These are phyloP conservation scores for Calephelis nemesis DNA, from an alignment of 1,140 invertebrate species.

Conservation along the genomic window DNA sequence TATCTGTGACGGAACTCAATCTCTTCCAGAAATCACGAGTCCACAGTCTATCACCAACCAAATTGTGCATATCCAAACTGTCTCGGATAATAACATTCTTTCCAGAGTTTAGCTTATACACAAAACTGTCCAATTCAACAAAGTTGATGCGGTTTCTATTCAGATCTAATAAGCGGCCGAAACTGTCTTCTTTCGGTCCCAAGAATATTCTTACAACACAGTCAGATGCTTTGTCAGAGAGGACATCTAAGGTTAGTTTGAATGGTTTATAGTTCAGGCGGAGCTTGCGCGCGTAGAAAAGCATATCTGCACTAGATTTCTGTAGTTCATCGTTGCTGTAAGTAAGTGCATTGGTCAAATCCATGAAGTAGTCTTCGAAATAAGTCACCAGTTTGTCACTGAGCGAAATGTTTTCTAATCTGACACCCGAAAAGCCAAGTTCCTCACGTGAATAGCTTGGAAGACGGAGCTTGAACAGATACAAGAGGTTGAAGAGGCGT, in stretches of 20 bases:
- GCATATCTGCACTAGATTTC: constrained; percentile 50
- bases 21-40: constrained; percentile 68
- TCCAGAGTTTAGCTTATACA: constrained; percentile 39
- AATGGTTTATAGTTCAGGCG: constrained; percentile 84
- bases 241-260: constrained; percentile 81
- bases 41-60: constrained; percentile 62
- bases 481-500: constrained; percentile 78
- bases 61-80: constrained; percentile 50
- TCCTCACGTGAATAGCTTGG: constrained; percentile 82
- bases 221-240: constrained; percentile 78
- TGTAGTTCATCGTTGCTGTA: constrained; percentile 54
- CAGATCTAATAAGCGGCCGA: constrained; percentile 75
- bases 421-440: constrained; percentile 79
- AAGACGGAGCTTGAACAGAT: constrained; percentile 80
- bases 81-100: constrained; percentile 74
- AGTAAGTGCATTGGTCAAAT: constrained; percentile 74
- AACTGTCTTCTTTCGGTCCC: constrained; percentile 83
- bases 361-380: constrained; percentile 79
- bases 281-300: constrained; percentile 79
- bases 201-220: constrained; percentile 84
- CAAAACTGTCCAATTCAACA: constrained; percentile 79
- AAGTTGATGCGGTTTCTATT: constrained; percentile 76
- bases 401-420: constrained; percentile 76
- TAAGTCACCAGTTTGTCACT: constrained; percentile 75
- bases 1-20: constrained; percentile 48